Conservation (phyloP, 1,140 invertebrate species). For the Argopecten irradians region DNA sequence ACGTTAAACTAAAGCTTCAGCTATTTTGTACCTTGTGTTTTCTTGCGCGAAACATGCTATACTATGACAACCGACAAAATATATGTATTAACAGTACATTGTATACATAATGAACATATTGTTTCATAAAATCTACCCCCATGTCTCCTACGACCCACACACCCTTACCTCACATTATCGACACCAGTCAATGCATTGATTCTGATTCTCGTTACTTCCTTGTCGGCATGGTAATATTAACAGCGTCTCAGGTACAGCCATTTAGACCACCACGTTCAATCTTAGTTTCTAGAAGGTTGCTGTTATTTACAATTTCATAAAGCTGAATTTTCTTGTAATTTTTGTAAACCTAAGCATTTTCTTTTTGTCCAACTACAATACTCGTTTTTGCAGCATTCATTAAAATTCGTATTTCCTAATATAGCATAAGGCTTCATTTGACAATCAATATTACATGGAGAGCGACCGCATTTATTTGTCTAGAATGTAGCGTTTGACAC, state of each 20-base stretch:
- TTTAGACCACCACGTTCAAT: too few species aligned
- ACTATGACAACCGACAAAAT: too few species aligned
- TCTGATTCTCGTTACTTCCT: background rate
- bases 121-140: too few species aligned
- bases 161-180: too few species aligned
- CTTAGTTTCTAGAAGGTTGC: background rate
- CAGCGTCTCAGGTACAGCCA: background rate
- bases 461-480: background rate
- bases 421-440: background rate
- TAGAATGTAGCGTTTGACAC: background rate
- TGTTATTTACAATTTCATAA: background rate
- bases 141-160: too few species aligned
- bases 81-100: too few species aligned
- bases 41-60: too few species aligned
- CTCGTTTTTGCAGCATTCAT: background rate
- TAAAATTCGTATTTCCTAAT: slow-evolving; percentile 5
- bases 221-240: background rate
- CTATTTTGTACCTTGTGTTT: too few species aligned
- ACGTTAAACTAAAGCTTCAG: too few species aligned
- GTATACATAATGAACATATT: too few species aligned
- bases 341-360: background rate
- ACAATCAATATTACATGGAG: background rate
- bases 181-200: background rate
- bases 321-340: background rate
- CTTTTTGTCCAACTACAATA: background rate